A percentile compares a stretch with the other conserved stretches of the same genome.
Evolutionary conservation across 2,113 vertebrate genomes (phyloP).

Genomic region (Eptesicus fuscus): DNA sequence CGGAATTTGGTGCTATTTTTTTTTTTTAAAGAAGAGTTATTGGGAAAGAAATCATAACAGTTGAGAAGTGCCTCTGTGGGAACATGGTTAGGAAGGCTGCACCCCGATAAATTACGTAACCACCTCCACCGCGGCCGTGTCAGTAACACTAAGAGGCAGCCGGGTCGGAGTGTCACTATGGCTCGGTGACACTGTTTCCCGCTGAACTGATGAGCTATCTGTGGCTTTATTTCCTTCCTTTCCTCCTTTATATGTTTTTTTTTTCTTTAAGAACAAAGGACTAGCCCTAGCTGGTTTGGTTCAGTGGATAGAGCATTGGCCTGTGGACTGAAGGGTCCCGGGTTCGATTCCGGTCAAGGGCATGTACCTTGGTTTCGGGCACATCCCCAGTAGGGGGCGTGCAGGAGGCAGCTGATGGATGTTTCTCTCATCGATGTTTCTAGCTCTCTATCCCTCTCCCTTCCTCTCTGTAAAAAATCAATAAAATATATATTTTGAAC

Average conservation of each 20-base stretch:
- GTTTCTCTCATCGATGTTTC: no score
- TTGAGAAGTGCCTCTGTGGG: neutral
- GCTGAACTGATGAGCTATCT: neutral
- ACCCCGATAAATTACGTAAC: conserved; percentile 39
- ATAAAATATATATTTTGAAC: no score
- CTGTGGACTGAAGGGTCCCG: no score
- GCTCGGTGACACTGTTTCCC: neutral
- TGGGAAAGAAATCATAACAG: conserved; percentile 30
- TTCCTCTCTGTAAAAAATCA: no score
- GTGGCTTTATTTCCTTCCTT: neutral
- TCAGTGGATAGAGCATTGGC: no score
- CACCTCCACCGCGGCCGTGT: neutral
- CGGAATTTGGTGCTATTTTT: neutral
- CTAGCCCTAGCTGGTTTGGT: no score
- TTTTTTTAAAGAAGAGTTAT: neutral
- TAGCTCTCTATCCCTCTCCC: no score
- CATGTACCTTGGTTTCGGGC: no score
- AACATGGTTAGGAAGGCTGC: neutral
- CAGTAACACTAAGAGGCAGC: neutral
- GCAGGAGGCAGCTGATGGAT: no score
- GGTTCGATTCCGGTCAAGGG: no score
- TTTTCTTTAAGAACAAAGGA: neutral
- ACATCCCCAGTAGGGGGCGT: no score
- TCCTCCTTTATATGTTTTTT: neutral
- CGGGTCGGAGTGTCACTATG: neutral